Evolutionary conservation across 2,888 invertebrate species (phyloP).

Genomic region (Torymus tubicola): DNA sequence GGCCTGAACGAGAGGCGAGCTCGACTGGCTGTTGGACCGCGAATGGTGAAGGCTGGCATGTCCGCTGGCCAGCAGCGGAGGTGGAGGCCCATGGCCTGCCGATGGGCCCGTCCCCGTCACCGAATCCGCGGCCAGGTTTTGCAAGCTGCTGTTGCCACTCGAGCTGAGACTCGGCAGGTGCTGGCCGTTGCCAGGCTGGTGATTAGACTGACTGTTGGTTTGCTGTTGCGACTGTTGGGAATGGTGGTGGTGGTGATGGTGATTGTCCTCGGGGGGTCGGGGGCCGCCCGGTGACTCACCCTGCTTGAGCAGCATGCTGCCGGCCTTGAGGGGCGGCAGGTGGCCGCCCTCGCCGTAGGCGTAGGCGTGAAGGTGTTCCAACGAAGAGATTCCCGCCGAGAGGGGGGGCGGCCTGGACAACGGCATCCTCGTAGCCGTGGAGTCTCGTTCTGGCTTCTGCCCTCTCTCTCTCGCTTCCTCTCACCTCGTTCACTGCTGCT

Average conservation of each 20-base stretch:
- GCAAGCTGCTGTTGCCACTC: conserved; percentile 70
- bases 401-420: conserved; percentile 51
- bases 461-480: neutral
- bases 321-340: conserved; percentile 73
- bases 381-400: conserved; percentile 42
- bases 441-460: neutral
- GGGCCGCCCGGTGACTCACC: conserved; percentile 73
- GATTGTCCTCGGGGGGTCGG: neutral
- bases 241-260: neutral
- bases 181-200: neutral
- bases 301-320: conserved; percentile 73
- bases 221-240: conserved; percentile 27
- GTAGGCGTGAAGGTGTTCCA: conserved; percentile 49
- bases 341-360: conserved; percentile 38
- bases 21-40: conserved; percentile 60
- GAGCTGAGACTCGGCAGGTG: conserved; percentile 68
- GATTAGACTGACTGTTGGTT: neutral
- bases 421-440: conserved; percentile 38
- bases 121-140: conserved; percentile 64
- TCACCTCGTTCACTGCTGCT: neutral
- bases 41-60: conserved; percentile 61
- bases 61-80: conserved; percentile 61
- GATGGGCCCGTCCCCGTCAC: conserved; percentile 58
- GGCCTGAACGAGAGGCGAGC: conserved; percentile 43
- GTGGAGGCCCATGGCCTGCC: conserved; percentile 56